Base-by-base conservation (phyloP, 2,888 invertebrate genomes). In the Dermolepida albohirtum region DNA sequence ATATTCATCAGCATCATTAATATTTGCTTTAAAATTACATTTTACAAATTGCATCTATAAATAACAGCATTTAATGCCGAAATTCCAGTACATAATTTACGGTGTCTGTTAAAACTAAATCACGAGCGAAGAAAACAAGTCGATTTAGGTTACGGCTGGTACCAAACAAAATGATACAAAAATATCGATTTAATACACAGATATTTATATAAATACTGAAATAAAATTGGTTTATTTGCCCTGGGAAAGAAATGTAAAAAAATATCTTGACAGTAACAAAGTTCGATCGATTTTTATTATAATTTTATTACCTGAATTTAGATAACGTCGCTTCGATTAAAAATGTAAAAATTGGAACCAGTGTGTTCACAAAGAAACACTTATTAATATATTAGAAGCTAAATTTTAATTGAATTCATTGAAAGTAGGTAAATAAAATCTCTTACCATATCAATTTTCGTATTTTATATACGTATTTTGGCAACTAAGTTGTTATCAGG, bases 131-230 rank as follows among this genome's bases (percentile, higher is more conserved):
- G 34, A 34, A 47, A 43, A 59, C 59, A 59, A 29, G 43, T 10
- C 47, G 47, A 47, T 62, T 62, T 49, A 17, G 59, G 16, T 29
- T 49, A 16, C 44, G 47, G 34, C 44, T 27, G 47, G 59, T 62
- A 62, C 59, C 59, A 62, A 62, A 34, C 16, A 14, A 11, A 62
- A 54, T 54, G 54, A 40, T 54, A 40, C 29, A 47, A 11, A n/a
- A n/a, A 47, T 49, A 62, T 62, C 47, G 59, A 62, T 62, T 16
- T 62, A 62, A 62, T 62, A 59, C 12, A 16, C 39, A 49, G 59
- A 16, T 47, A 62, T 62, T 47, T 62, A 62, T 62, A 62, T 62
- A 62, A 47, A 62, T 47, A 47, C 47, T 27, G 17, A 62, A 62
- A 62, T 62, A 62, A 47, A 62, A 62, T 62, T 40, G 39, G 14